Evolutionary conservation across 1,140 invertebrate genomes (phyloP).

Genomic region (Parapsyche elsis): DNA sequence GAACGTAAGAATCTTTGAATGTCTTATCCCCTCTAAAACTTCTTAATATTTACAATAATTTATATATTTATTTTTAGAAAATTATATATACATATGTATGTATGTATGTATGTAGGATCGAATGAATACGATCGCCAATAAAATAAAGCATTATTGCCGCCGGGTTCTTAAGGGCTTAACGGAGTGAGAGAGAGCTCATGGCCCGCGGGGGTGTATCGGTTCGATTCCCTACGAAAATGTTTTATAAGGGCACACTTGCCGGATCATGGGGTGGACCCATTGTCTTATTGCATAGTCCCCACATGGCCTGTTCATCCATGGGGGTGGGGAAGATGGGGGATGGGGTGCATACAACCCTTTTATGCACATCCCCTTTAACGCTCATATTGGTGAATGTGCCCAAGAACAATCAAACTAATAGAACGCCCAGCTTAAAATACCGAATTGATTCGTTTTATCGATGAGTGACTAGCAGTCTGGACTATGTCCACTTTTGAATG

Average conservation of each 20-base stretch:
- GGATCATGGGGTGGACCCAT: conserved; percentile 38
- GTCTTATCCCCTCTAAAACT: no score
- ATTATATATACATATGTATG: no score
- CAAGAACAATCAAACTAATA: conserved; percentile 38
- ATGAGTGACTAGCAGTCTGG: no score
- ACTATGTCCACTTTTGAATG: no score
- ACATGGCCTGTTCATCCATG: conserved; percentile 30
- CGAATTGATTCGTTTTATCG: no score
- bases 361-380: conserved; percentile 38
- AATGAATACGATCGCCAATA: no score
- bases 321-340: not conserved
- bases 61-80: no score
- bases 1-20: no score
- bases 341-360: conserved; percentile 45
- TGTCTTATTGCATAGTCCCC: conserved; percentile 49
- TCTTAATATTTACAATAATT: no score
- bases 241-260: conserved; percentile 3
- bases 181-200: not conserved
- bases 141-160: conserved; percentile 14
- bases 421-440: not conserved
- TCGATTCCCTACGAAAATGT: conserved; percentile 34
- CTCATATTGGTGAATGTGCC: conserved; percentile 48
- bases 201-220: conserved; percentile 16
- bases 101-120: no score
- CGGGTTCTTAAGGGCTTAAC: conserved; percentile 44